Evolutionary conservation across 1,140 invertebrate species (phyloP), one percentile per base, ranked within the genome.

Genomic region (Uloborus diversus): DNA sequence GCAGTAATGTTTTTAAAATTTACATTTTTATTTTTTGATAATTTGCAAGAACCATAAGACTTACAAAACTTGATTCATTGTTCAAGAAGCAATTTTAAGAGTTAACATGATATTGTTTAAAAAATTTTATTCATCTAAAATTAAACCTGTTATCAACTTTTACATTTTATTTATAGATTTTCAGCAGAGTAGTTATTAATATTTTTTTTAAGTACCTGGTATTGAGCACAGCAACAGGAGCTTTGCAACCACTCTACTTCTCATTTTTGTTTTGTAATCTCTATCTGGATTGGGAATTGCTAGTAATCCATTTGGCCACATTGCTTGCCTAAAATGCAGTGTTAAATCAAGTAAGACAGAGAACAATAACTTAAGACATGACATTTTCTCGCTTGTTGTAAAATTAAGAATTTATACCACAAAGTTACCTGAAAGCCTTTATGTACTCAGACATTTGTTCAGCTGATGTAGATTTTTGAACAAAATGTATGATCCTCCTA

Each of bases 401-500:
- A 56, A 9, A 27, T 1, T n/a, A 27, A 14, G 53, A 27, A n/a
- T n/a, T n/a, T n/a, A n/a, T n/a, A 30, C 13, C 30, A 30, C 5
- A 23, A 4, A 89, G 90, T 90, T 87, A 94, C 94, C 94, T 95
- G 84, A 97, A 93, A 66, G 92, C 88, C 85, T 92, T 91, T 73
- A 98, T 89, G 88, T 96, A 96, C 82, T 94, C 93, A 3, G 94
- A 93, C 73, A 97, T 92, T 86, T 95, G 94, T 76, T 94, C 92
- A 27, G 95, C 94, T 83, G 94, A 95, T 0, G 95, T 97, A 81
- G 96, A 88, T 80, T 91, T 91, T n/a, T 94, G 93, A 5, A 98
- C 95, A 84, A 94, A 93, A 84, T 97, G 95, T 20, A 97, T 89
- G 82, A 99, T 97, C 86, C 94, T 92, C 83, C 94, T 88, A 87